Evolutionary conservation across 2,797 vertebrate species (phyloP).

Genomic region (Cygnus olor): DNA sequence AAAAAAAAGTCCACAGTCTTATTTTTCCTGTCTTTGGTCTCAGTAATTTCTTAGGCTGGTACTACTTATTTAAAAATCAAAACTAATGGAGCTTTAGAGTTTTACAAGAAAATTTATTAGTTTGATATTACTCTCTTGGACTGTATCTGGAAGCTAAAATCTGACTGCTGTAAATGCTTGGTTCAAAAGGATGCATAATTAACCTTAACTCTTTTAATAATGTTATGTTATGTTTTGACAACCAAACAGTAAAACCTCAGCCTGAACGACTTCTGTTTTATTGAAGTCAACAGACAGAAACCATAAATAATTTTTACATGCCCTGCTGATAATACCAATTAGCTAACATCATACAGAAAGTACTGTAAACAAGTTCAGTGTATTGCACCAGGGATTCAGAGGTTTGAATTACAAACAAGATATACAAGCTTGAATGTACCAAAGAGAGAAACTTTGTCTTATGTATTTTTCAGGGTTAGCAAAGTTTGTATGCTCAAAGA

Average conservation of each 20-base stretch:
- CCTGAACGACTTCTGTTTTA: conserved; percentile 36
- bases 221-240: conserved; percentile 52
- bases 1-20: neutral
- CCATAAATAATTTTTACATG: conserved; percentile 60
- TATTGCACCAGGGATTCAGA: conserved; percentile 1
- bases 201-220: conserved; percentile 32
- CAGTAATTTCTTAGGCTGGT: neutral
- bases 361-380: neutral
- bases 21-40: neutral
- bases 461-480: neutral
- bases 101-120: neutral
- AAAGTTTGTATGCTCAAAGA: neutral
- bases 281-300: conserved; percentile 59
- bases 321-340: conserved; percentile 50
- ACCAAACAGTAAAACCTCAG: conserved; percentile 42
- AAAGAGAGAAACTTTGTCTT: neutral
- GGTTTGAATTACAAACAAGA: conserved; percentile 9
- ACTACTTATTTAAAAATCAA: neutral
- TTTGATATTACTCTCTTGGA: neutral
- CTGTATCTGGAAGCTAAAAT: conserved; percentile 20
- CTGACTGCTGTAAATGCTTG: neutral
- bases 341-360: conserved; percentile 25
- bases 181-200: conserved; percentile 47
- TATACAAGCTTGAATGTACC: neutral
- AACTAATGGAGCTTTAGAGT: neutral